Percentiles rank a stretch among this genome's conserved stretches.
Evolutionary conservation across 1,140 invertebrate species (phyloP).

Genomic region (Drosophila pectinifera): DNA sequence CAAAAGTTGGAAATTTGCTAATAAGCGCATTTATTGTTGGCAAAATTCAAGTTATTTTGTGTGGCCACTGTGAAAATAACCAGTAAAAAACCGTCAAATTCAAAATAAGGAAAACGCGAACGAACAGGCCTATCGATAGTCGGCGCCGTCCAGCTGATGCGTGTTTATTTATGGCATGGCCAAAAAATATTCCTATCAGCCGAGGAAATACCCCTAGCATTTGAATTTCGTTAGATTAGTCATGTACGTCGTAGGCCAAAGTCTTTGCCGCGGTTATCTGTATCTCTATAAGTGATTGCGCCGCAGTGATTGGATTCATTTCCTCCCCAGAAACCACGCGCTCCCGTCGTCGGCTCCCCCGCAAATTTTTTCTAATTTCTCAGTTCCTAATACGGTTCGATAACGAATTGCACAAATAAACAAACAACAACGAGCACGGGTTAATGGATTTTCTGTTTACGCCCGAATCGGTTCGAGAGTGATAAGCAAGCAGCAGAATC

Average conservation of each 20-base stretch:
- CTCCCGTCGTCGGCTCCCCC: slow-evolving; percentile 10
- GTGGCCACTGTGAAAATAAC: not conserved
- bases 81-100: not conserved
- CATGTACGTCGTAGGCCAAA: slow-evolving; percentile 33
- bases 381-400: slow-evolving; percentile 15
- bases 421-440: slow-evolving; percentile 14
- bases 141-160: slow-evolving; percentile 16
- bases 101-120: not conserved
- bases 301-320: slow-evolving; percentile 19
- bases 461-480: slow-evolving; percentile 1
- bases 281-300: slow-evolving; percentile 13
- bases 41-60: not conserved
- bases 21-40: not conserved
- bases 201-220: slow-evolving; percentile 15
- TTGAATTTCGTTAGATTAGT: slow-evolving; percentile 52
- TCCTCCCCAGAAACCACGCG: slow-evolving; percentile 32
- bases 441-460: slow-evolving; percentile 46
- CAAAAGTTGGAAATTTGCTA: not conserved
- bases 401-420: slow-evolving; percentile 61
- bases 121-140: slow-evolving; percentile 26
- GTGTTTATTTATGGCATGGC: slow-evolving; percentile 19
- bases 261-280: slow-evolving; percentile 23
- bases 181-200: slow-evolving; percentile 20
- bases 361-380: not conserved
- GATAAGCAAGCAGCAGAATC: slow-evolving; percentile 8